Conservation (phyloP, 1,140 invertebrate species). For the Eriocheir sinensis region DNA sequence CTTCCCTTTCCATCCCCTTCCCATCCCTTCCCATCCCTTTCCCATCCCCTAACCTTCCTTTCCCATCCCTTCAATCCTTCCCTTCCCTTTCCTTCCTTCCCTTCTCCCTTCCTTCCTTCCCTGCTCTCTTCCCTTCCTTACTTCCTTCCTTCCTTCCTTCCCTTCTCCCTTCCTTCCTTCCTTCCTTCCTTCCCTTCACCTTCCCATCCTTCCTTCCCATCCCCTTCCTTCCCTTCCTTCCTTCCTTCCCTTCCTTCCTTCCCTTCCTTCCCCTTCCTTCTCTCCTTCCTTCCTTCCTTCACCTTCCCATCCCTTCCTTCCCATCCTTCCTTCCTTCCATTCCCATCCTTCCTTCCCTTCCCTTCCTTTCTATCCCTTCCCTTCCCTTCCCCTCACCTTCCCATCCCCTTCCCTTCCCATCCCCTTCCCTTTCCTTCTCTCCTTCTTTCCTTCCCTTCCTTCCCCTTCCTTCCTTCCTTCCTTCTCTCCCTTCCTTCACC, state of each 20-base stretch:
- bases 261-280: not conserved
- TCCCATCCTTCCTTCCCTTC: not conserved
- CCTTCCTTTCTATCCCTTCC: not conserved
- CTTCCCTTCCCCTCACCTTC: not conserved
- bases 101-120: too few relatives aligned
- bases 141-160: too few relatives aligned
- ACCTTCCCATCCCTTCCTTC: not conserved
- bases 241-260: not conserved
- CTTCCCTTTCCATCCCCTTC: too few relatives aligned
- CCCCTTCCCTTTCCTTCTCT: not conserved
- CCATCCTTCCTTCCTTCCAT: not conserved
- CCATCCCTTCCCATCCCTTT: too few relatives aligned
- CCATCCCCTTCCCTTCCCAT: too few relatives aligned
- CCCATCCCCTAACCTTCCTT: too few relatives aligned
- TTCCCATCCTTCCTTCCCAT: too few relatives aligned
- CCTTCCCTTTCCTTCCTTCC: too few relatives aligned
- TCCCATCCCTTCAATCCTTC: too few relatives aligned
- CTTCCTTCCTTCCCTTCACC: too few relatives aligned
- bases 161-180: too few relatives aligned
- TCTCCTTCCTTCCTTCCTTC: not conserved
- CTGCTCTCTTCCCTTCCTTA: too few relatives aligned
- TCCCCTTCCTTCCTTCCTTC: not conserved
- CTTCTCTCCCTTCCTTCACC: not conserved
- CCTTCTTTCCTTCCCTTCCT: not conserved
- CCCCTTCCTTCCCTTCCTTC: not conserved